phyloP scores from a whole-genome alignment of 1,140 invertebrate species.

The Drosophila pachea region DNA sequence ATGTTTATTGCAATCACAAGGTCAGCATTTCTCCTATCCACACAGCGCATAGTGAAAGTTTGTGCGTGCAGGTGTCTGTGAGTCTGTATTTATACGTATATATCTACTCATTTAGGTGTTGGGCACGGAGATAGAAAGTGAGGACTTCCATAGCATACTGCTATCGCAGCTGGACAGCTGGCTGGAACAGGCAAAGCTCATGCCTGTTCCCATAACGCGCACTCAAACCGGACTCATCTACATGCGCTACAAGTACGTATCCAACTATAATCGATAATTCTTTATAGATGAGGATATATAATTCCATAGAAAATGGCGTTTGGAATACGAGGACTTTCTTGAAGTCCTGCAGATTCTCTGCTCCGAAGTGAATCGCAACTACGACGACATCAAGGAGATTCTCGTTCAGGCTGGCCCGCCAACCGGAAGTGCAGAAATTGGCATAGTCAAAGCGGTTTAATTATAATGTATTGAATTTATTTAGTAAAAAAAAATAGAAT shows the following conservation, averaged over 20 bases:
- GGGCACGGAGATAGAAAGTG: slow-evolving; percentile 58
- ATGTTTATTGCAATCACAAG: slow-evolving; percentile 59
- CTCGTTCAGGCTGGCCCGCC: slow-evolving; percentile 60
- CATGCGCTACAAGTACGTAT: slow-evolving; percentile 69
- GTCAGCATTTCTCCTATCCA: slow-evolving; percentile 9
- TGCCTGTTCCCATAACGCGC: slow-evolving; percentile 59
- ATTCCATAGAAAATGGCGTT: slow-evolving; percentile 68
- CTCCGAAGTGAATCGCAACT: slow-evolving; percentile 27
- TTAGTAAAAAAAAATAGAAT: slow-evolving; percentile 33
- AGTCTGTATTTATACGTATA: neutral
- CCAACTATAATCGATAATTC: neutral
- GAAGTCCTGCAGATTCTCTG: slow-evolving; percentile 58
- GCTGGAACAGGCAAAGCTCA: slow-evolving; percentile 67
- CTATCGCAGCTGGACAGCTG: slow-evolving; percentile 69
- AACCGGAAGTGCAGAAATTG: slow-evolving; percentile 40
- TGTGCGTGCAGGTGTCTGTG: neutral
- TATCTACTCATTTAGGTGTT: slow-evolving; percentile 21
- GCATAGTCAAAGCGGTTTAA: slow-evolving; percentile 42
- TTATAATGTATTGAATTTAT: slow-evolving; percentile 26
- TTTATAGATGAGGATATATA: neutral
- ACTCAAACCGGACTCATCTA: slow-evolving; percentile 69
- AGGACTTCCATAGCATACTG: slow-evolving; percentile 58
- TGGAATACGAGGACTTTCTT: slow-evolving; percentile 70
- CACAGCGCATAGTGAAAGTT: neutral
- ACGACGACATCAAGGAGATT: slow-evolving; percentile 56